Evolutionary conservation across 2,797 vertebrate genomes (phyloP).

Genomic region (Brotula barbata): DNA sequence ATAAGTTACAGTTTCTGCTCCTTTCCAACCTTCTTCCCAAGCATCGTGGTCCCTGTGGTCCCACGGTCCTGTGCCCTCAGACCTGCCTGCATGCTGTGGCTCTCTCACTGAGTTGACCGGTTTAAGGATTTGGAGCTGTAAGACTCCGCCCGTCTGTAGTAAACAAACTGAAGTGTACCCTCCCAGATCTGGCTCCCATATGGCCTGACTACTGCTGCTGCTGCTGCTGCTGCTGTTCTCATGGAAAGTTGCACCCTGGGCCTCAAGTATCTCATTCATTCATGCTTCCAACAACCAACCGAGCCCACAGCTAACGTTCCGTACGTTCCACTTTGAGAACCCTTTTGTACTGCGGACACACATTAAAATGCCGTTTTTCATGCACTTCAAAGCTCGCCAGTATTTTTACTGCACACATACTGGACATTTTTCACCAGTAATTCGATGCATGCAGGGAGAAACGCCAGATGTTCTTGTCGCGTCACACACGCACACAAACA

Average conservation of each 20-base stretch:
- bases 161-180: conserved; percentile 35
- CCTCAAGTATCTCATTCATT: conserved; percentile 40
- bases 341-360: background rate
- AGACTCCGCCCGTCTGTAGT: conserved; percentile 38
- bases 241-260: conserved; percentile 38
- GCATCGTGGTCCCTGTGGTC: too few species aligned
- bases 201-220: too few species aligned
- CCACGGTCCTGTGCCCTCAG: too few species aligned
- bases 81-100: background rate
- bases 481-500: background rate
- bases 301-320: conserved; percentile 3
- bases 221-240: conserved; percentile 29
- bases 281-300: conserved; percentile 22
- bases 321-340: conserved; percentile 3
- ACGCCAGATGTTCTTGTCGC: conserved; percentile 32
- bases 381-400: conserved; percentile 23
- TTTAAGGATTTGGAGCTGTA: conserved; percentile 25
- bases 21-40: too few species aligned
- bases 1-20: too few species aligned
- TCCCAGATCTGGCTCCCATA: conserved; percentile 47
- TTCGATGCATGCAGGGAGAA: background rate
- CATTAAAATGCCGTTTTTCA: conserved; percentile 2
- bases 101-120: conserved; percentile 9
- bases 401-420: background rate
- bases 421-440: conserved; percentile 16